A percentile compares a stretch with the other conserved stretches of the same genome.
Conservation (phyloP, 2,888 invertebrate species). For the Caenorhabditis plicata region DNA sequence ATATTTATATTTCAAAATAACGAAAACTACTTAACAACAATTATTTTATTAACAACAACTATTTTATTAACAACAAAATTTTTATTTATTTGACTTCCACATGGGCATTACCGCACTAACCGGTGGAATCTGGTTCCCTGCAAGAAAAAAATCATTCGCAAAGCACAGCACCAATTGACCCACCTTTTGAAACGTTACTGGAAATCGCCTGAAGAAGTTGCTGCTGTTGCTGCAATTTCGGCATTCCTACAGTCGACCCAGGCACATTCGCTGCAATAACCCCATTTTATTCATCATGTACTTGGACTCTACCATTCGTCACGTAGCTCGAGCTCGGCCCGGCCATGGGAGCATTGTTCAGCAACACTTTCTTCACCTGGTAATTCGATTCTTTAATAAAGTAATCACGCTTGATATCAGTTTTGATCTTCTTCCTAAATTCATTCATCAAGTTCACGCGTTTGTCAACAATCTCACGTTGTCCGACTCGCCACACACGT, state of each 20-base stretch:
- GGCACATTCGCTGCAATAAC: not conserved
- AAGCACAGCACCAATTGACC: too few relatives aligned
- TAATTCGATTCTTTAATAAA: conserved; percentile 16
- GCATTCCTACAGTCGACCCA: conserved; percentile 15
- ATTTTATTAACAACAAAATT: too few relatives aligned
- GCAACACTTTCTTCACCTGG: conserved; percentile 12
- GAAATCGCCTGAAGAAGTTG: too few relatives aligned
- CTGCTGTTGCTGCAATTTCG: conserved; percentile 10
- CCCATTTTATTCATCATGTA: conserved; percentile 1
- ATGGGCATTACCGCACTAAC: too few relatives aligned
- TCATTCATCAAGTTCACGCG: too few relatives aligned
- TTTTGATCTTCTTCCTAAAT: conserved; percentile 47
- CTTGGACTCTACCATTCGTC: conserved; percentile 4
- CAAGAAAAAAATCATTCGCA: too few relatives aligned
- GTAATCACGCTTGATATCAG: conserved; percentile 46
- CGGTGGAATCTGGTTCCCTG: too few relatives aligned
- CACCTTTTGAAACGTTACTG: too few relatives aligned
- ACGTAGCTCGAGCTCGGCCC: conserved; percentile 2
- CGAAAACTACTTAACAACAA: too few relatives aligned
- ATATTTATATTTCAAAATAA: too few relatives aligned
- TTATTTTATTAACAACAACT: too few relatives aligned
- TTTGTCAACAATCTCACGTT: conserved; percentile 42
- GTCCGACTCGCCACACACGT: conserved; percentile 44
- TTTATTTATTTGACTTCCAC: too few relatives aligned
- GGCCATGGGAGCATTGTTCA: not conserved